A percentile compares a stretch with the other conserved stretches of the same genome.
phyloP scores from a whole-genome alignment of 2,113 vertebrate species.

The Scopus umbretta region DNA sequence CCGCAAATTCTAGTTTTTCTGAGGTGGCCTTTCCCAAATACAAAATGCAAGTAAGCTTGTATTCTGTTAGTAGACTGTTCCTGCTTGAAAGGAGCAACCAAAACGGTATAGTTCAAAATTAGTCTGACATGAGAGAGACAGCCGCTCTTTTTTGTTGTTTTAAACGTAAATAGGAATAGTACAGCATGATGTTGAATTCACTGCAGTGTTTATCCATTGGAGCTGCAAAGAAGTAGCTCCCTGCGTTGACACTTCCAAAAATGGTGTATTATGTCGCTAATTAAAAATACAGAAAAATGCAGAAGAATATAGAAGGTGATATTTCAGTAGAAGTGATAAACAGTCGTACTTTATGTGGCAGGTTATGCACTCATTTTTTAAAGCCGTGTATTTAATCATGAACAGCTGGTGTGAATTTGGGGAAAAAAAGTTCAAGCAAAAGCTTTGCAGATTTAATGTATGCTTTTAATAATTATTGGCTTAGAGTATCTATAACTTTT shows the following conservation, averaged over 20 bases:
- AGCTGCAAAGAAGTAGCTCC: neutral
- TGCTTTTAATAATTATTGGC: neutral
- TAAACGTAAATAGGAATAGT: neutral
- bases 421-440: neutral
- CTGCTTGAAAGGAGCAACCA: neutral
- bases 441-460: neutral
- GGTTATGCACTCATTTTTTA: neutral
- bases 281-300: neutral
- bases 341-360: neutral
- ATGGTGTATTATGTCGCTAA: neutral
- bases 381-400: rapidly evolving
- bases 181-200: neutral
- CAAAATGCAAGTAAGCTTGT: neutral
- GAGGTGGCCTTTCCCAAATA: neutral
- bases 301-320: neutral
- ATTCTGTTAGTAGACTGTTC: neutral
- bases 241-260: neutral
- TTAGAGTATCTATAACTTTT: neutral
- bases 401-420: neutral
- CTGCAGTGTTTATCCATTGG: neutral
- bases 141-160: neutral
- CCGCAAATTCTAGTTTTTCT: neutral
- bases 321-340: neutral
- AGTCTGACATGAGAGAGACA: neutral
- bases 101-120: neutral